phyloP scores from a whole-genome alignment of 2,113 vertebrate genomes.

The Mellivora capensis region DNA sequence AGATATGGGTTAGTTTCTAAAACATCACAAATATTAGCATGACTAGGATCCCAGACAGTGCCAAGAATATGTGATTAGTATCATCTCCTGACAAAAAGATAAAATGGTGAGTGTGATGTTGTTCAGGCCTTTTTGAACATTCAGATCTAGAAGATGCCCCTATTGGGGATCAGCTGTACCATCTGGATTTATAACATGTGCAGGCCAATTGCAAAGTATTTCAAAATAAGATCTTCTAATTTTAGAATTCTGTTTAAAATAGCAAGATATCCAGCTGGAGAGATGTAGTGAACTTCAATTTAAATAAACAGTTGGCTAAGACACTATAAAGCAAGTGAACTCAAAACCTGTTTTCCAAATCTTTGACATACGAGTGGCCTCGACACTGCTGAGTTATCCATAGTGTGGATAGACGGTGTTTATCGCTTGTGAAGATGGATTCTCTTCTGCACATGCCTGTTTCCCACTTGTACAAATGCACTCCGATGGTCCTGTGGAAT shows the following conservation, averaged over 20 bases:
- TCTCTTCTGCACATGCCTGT: background rate
- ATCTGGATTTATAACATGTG: conserved; percentile 1
- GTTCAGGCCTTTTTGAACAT: background rate
- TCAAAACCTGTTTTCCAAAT: background rate
- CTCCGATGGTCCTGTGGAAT: background rate
- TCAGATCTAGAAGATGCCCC: background rate
- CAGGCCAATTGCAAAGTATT: conserved; percentile 40
- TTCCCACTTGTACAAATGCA: background rate
- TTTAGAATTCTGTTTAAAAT: conserved; percentile 64
- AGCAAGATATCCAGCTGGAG: conserved; percentile 54
- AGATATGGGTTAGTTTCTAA: background rate
- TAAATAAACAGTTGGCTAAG: conserved; percentile 42
- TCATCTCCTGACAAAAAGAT: background rate
- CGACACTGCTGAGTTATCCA: background rate
- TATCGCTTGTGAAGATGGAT: background rate
- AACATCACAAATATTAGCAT: background rate
- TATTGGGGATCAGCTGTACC: background rate
- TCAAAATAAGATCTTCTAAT: conserved; percentile 57
- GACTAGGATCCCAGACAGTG: background rate
- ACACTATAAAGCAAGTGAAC: conserved; percentile 8
- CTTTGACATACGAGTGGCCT: background rate
- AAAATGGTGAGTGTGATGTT: background rate
- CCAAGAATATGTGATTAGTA: background rate
- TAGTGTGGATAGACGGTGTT: background rate
- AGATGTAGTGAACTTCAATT: conserved; percentile 22